Conservation (phyloP, 35 echinoderm and acorn worm species). For the Heliocidaris tuberculata region DNA sequence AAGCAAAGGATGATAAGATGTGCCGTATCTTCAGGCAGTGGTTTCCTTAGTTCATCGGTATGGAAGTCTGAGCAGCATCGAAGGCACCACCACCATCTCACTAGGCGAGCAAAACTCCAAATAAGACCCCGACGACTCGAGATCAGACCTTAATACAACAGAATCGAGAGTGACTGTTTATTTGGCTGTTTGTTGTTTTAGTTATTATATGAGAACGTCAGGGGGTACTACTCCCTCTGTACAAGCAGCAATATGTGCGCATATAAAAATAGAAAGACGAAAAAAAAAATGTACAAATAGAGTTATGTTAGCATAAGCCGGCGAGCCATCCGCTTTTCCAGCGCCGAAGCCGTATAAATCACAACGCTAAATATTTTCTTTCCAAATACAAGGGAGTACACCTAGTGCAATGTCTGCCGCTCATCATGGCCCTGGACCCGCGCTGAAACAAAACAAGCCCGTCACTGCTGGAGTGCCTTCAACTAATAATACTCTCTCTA, state of each 20-base stretch:
- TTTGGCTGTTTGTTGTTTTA: slow-evolving; percentile 52
- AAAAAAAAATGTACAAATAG: slow-evolving; percentile 52
- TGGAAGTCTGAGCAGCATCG: background rate
- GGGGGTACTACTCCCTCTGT: slow-evolving; percentile 22
- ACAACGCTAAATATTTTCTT: slow-evolving; percentile 54
- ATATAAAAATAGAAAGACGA: slow-evolving; percentile 46
- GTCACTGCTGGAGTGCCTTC: slow-evolving; percentile 14
- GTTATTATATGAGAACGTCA: slow-evolving; percentile 52
- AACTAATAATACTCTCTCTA: slow-evolving; percentile 48
- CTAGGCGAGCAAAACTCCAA: slow-evolving; percentile 23
- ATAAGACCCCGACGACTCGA: slow-evolving; percentile 12
- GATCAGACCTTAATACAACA: slow-evolving; percentile 50
- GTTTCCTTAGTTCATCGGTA: background rate
- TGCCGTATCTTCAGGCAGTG: background rate
- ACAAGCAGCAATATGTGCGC: slow-evolving; percentile 40
- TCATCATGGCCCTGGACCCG: background rate
- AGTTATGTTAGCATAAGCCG: slow-evolving; percentile 47
- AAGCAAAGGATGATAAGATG: background rate
- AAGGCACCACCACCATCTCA: background rate
- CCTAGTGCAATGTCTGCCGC: background rate
- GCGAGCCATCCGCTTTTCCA: slow-evolving; percentile 43
- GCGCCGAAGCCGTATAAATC: slow-evolving; percentile 54
- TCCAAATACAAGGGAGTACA: slow-evolving; percentile 42
- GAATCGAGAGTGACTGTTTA: slow-evolving; percentile 45
- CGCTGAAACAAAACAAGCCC: slow-evolving; percentile 44